Evolutionary conservation across 2,113 vertebrate species (phyloP).

Genomic region (Hepsetus odoe): DNA sequence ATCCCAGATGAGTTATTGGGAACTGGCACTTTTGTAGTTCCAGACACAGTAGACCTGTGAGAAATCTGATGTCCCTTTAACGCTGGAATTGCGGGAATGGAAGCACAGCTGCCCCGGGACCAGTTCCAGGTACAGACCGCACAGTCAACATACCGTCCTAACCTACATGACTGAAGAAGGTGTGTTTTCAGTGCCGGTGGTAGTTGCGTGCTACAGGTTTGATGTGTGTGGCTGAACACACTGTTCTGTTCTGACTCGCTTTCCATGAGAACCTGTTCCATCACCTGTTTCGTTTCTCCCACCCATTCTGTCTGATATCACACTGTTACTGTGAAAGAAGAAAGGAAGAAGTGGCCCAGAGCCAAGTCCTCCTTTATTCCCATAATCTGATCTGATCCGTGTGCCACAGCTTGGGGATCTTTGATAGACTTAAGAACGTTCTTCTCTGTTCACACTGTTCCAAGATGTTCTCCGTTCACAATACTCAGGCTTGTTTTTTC

Average conservation of each 20-base stretch:
- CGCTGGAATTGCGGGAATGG: not conserved
- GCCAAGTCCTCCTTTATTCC: no score
- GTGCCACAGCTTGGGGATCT: no score
- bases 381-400: no score
- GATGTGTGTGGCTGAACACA: constrained; percentile 37
- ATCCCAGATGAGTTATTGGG: not conserved
- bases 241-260: constrained; percentile 40
- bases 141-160: not conserved
- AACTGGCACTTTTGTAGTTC: not conserved
- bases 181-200: not conserved
- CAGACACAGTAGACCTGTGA: not conserved
- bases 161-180: not conserved
- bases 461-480: no score
- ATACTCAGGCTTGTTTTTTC: no score
- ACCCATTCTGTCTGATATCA: not conserved
- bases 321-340: no score
- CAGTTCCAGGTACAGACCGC: not conserved
- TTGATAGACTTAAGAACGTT: no score
- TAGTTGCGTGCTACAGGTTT: not conserved
- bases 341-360: no score
- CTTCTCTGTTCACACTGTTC: no score
- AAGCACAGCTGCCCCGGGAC: not conserved
- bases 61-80: not conserved
- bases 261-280: constrained; percentile 48
- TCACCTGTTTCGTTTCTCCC: not conserved